These are phyloP conservation scores for Syngnathus typhle DNA, from an alignment of 2,113 vertebrate genomes.

Conservation along the genomic window DNA sequence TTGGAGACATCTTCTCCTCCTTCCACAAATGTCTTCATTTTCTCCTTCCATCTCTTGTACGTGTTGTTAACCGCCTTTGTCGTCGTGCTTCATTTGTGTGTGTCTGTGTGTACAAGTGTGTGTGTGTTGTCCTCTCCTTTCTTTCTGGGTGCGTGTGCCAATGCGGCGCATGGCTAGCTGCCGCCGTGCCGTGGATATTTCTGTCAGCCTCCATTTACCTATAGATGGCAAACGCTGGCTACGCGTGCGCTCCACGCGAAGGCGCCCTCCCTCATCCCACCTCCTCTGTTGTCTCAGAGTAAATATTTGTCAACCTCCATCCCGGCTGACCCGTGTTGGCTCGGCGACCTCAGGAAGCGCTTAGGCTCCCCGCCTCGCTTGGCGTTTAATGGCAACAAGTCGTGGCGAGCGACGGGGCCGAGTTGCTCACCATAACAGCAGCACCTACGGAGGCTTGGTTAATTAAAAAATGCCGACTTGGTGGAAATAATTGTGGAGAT, in stretches of 20 bases:
- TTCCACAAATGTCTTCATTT: slow-evolving; percentile 23
- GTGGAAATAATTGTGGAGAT: not conserved
- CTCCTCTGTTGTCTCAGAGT: slow-evolving; percentile 24
- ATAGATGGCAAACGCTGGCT: slow-evolving; percentile 63
- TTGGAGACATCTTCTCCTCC: slow-evolving; percentile 19
- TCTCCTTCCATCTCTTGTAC: slow-evolving; percentile 14
- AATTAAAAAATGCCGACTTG: not conserved
- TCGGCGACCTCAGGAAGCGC: slow-evolving; percentile 42
- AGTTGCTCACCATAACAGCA: not conserved
- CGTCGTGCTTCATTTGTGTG: not conserved
- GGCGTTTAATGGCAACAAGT: slow-evolving; percentile 30
- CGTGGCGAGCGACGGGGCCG: slow-evolving; percentile 18
- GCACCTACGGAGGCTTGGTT: not conserved
- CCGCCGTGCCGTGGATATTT: slow-evolving; percentile 62
- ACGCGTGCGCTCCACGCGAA: slow-evolving; percentile 35
- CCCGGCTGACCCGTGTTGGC: slow-evolving; percentile 34
- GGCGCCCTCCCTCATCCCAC: slow-evolving; percentile 11
- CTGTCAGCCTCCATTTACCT: slow-evolving; percentile 69
- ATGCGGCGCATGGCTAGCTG: slow-evolving; percentile 44
- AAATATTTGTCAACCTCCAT: slow-evolving; percentile 48
- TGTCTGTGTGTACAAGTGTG: not conserved
- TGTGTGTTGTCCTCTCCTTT: slow-evolving; percentile 32
- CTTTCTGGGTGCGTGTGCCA: slow-evolving; percentile 40
- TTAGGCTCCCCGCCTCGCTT: slow-evolving; percentile 26
- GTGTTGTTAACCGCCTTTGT: slow-evolving; percentile 31